Percentiles rank a stretch among this genome's conserved stretches.
phyloP scores from a whole-genome alignment of 2,797 vertebrate genomes.

The Sylvia borin region DNA sequence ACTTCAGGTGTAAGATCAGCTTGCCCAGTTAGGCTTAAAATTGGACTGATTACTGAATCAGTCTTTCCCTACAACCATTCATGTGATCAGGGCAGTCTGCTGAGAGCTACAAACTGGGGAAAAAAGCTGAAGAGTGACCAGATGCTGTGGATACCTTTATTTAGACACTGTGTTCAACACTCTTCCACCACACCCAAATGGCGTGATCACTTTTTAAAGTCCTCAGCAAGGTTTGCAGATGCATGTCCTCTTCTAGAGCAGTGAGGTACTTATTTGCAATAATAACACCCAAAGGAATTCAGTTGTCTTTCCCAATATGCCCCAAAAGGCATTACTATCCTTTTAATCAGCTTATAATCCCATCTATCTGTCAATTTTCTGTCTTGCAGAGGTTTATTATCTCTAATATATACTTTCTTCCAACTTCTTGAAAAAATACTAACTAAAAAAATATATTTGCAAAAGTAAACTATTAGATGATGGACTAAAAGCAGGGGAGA shows the following conservation, averaged over 20 bases:
- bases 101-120: background rate
- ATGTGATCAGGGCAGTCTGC: background rate
- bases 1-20: background rate
- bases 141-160: background rate
- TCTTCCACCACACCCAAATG: accelerated
- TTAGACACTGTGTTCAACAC: background rate
- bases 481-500: background rate
- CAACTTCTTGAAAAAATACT: background rate
- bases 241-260: background rate
- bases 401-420: background rate
- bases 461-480: background rate
- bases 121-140: background rate
- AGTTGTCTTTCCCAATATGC: background rate
- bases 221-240: background rate
- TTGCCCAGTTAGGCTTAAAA: background rate
- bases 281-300: background rate
- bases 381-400: background rate
- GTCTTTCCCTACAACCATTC: background rate
- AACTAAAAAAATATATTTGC: background rate
- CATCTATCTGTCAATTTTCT: background rate
- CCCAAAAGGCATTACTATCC: background rate
- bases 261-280: background rate
- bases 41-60: background rate
- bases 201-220: background rate
- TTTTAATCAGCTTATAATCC: background rate